Evolutionary conservation across 1,140 invertebrate species (phyloP).

Genomic region (Drosophila seguyi): DNA sequence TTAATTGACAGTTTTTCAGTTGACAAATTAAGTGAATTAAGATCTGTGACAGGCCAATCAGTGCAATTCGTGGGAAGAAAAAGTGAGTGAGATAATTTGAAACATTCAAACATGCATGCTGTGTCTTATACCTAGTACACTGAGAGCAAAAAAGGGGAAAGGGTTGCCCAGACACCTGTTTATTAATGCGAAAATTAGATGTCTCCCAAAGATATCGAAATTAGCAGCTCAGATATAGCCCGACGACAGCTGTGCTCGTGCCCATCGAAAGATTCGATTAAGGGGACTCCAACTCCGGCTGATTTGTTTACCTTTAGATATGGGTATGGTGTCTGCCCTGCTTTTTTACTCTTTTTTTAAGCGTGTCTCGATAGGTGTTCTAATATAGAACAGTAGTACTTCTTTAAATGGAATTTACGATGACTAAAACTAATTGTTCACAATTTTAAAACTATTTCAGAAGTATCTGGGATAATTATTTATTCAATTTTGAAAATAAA

Average conservation of each 20-base stretch:
- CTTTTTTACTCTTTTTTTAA: neutral
- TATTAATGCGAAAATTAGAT: slow-evolving; percentile 42
- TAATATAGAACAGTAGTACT: slow-evolving; percentile 2
- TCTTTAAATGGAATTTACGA: rapidly evolving
- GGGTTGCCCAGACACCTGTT: slow-evolving; percentile 47
- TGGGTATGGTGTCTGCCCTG: slow-evolving; percentile 13
- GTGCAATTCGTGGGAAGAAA: slow-evolving; percentile 23
- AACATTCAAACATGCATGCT: neutral
- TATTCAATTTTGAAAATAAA: neutral
- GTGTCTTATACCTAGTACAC: neutral
- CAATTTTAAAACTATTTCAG: neutral
- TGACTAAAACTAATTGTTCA: no score
- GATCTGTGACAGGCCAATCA: slow-evolving; percentile 35
- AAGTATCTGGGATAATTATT: neutral
- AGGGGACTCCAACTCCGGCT: slow-evolving; percentile 7
- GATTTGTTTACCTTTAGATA: slow-evolving; percentile 33
- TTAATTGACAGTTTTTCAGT: slow-evolving; percentile 43
- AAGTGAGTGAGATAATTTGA: slow-evolving; percentile 32
- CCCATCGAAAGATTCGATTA: slow-evolving; percentile 25
- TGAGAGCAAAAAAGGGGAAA: neutral
- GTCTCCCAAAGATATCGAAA: slow-evolving; percentile 27
- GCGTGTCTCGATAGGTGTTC: neutral
- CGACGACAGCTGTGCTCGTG: slow-evolving; percentile 23
- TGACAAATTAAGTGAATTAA: slow-evolving; percentile 36
- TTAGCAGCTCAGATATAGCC: slow-evolving; percentile 19